phyloP scores from a whole-genome alignment of 2,888 invertebrate genomes.

The Chydorus sphaericus region DNA sequence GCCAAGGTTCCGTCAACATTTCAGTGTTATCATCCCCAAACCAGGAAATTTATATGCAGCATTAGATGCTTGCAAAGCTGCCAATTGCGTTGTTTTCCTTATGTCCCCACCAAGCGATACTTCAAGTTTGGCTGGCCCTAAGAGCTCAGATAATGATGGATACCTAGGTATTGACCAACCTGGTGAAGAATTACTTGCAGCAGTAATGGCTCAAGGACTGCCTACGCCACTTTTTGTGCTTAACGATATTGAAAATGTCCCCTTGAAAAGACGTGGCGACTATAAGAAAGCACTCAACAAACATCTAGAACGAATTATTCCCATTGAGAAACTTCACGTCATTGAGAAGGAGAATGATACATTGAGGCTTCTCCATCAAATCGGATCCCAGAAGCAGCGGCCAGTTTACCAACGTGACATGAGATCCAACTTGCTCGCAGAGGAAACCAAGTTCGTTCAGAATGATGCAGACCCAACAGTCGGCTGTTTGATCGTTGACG shows the following conservation, averaged over 20 bases:
- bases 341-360: constrained; percentile 62
- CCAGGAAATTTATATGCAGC: constrained; percentile 54
- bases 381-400: constrained; percentile 69
- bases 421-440: constrained; percentile 70
- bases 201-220: constrained; percentile 64
- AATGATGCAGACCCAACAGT: constrained; percentile 21
- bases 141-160: constrained; percentile 15
- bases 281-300: constrained; percentile 50
- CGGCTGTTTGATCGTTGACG: constrained; percentile 65
- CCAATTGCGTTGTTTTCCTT: constrained; percentile 68
- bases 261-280: constrained; percentile 51
- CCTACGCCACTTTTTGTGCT: constrained; percentile 59
- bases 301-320: constrained; percentile 51
- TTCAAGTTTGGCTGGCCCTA: constrained; percentile 17
- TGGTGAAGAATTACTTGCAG: constrained; percentile 60
- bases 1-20: constrained; percentile 76
- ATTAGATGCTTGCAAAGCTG: constrained; percentile 70
- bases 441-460: constrained; percentile 50
- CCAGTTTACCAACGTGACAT: constrained; percentile 56
- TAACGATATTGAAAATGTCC: constrained; percentile 50
- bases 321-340: constrained; percentile 64
- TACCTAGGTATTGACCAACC: constrained; percentile 50
- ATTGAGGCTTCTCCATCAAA: constrained; percentile 53
- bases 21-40: constrained; percentile 60
- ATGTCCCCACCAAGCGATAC: constrained; percentile 51